These are phyloP conservation scores for Amaurobius ferox DNA, from an alignment of 2,888 invertebrate genomes.

Conservation along the genomic window DNA sequence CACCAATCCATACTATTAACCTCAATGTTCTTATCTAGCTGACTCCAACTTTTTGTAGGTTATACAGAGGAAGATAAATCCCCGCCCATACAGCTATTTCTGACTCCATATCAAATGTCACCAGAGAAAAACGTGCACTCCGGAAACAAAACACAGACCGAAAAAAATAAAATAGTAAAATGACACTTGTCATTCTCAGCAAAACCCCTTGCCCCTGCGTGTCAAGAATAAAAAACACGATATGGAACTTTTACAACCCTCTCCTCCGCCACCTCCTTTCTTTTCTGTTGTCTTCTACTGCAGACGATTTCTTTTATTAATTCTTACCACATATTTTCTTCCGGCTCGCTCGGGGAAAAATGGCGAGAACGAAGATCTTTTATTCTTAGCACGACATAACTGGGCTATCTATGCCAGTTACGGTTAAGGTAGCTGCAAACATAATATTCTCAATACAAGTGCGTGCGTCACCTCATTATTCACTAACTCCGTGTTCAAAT, in stretches of 20 bases:
- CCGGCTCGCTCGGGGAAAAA: background rate
- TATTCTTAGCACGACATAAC: slow-evolving; percentile 6
- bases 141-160: background rate
- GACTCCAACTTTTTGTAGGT: background rate
- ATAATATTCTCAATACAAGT: background rate
- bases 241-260: background rate
- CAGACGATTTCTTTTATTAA: slow-evolving; percentile 4
- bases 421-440: no score
- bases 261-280: background rate
- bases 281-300: slow-evolving; percentile 7
- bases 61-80: background rate
- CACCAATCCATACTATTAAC: no score
- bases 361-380: background rate
- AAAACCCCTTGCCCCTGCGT: background rate
- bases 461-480: background rate
- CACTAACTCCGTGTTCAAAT: background rate
- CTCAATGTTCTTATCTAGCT: no score
- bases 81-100: background rate
- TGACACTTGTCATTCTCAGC: slow-evolving; percentile 2
- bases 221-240: background rate
- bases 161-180: background rate
- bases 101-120: slow-evolving; percentile 1
- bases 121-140: background rate
- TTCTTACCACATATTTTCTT: slow-evolving; percentile 7
- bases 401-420: background rate